Evolutionary conservation across 2,113 vertebrate species (phyloP).

Genomic region (Hucho hucho): DNA sequence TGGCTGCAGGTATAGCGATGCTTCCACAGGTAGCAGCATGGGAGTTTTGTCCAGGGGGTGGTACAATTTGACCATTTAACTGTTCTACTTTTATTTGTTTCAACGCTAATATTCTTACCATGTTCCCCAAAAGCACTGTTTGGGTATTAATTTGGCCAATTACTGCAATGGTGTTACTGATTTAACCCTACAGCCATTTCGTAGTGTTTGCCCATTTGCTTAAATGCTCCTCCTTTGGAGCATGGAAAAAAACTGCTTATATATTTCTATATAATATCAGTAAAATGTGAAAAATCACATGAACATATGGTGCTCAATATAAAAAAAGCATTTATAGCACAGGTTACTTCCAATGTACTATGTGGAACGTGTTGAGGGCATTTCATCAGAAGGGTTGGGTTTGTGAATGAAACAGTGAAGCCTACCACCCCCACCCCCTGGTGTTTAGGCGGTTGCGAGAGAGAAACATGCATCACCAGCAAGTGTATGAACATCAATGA

Average conservation of each 20-base stretch:
- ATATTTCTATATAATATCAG: neutral
- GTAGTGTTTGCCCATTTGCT: no score
- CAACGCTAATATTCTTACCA: neutral
- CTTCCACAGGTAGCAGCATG: neutral
- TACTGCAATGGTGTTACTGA: neutral
- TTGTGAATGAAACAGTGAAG: no score
- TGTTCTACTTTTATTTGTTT: neutral
- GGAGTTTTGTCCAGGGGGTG: neutral
- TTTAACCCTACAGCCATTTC: neutral
- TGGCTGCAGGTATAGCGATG: no score
- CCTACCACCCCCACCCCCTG: no score
- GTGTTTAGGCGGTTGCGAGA: neutral
- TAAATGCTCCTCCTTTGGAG: no score
- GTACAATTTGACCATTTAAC: neutral
- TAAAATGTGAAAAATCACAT: no score
- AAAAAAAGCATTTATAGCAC: no score
- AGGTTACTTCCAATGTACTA: no score
- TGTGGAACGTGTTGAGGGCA: no score
- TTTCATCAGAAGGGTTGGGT: no score
- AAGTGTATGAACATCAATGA: neutral
- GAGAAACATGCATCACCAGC: neutral
- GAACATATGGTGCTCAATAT: no score
- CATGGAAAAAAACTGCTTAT: neutral
- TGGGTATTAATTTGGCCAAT: neutral
- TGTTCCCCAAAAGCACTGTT: neutral